Percentiles rank a stretch among this genome's conserved stretches.
Evolutionary conservation across 1,140 invertebrate genomes (phyloP).

Genomic region (Aphis craccivora): DNA sequence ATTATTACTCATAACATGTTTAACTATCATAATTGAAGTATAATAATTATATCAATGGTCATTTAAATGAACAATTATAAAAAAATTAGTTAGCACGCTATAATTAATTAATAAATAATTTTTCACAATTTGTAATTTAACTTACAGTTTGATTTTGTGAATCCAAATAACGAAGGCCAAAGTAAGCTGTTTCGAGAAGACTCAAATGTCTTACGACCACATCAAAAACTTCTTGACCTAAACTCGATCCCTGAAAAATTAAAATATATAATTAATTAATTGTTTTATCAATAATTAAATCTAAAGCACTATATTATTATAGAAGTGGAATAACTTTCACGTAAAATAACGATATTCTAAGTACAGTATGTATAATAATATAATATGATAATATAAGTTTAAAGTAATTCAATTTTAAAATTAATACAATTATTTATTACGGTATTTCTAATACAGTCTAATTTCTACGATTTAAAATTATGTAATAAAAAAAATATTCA

Average conservation of each 20-base stretch:
- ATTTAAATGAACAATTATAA: not conserved
- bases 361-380: not conserved
- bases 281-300: not conserved
- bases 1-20: not conserved
- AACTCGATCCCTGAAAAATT: constrained; percentile 75
- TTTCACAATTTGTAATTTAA: constrained; percentile 61
- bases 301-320: not conserved
- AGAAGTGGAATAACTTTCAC: not conserved
- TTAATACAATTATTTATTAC: not conserved
- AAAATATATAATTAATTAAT: not conserved
- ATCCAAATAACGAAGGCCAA: constrained; percentile 88
- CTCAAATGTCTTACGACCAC: constrained; percentile 89
- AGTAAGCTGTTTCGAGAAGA: constrained; percentile 90
- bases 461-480: not conserved
- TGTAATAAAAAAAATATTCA: not conserved
- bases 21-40: not conserved
- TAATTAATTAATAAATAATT: not conserved
- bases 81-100: not conserved
- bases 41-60: not conserved
- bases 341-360: not conserved
- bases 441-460: not conserved
- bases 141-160: constrained; percentile 87
- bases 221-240: constrained; percentile 85
- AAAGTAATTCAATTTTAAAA: not conserved
- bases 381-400: too few species aligned